phyloP scores from a whole-genome alignment of 1,140 invertebrate species.

The Drosophila nebulosa region DNA sequence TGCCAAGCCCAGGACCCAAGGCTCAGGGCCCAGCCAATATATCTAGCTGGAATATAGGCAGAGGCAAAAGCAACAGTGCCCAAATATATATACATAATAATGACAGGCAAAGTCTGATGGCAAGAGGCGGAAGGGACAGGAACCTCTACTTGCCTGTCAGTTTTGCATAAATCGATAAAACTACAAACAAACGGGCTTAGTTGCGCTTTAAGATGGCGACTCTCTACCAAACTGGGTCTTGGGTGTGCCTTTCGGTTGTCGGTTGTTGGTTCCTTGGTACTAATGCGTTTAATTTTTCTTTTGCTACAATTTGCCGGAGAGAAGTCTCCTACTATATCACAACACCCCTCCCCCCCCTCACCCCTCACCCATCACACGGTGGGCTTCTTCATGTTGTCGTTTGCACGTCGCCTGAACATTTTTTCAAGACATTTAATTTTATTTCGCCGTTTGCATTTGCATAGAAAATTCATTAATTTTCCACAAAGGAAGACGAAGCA shows the following conservation, averaged over 20 bases:
- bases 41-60: not conserved
- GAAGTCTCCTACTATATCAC: not conserved
- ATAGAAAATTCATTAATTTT: conserved; percentile 78
- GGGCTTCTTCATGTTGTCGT: conserved; percentile 43
- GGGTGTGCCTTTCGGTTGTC: conserved; percentile 13
- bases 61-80: conserved; percentile 28
- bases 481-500: conserved; percentile 16
- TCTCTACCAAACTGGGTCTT: not conserved
- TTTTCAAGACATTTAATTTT: conserved; percentile 73
- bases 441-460: conserved; percentile 72
- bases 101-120: conserved; percentile 24
- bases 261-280: conserved; percentile 22
- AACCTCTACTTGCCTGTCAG: conserved; percentile 25
- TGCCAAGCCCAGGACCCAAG: conserved; percentile 22
- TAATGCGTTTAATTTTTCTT: conserved; percentile 77
- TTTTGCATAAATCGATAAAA: conserved; percentile 71
- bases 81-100: conserved; percentile 63
- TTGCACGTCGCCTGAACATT: conserved; percentile 64
- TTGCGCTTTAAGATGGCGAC: conserved; percentile 36
- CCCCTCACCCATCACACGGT: no score
- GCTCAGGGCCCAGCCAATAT: not conserved
- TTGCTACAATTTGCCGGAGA: conserved; percentile 65
- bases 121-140: not conserved
- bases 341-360: not conserved
- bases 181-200: conserved; percentile 43